These are phyloP conservation scores for Cephus pulcher DNA, from an alignment of 2,888 invertebrate genomes.

Conservation along the genomic window DNA sequence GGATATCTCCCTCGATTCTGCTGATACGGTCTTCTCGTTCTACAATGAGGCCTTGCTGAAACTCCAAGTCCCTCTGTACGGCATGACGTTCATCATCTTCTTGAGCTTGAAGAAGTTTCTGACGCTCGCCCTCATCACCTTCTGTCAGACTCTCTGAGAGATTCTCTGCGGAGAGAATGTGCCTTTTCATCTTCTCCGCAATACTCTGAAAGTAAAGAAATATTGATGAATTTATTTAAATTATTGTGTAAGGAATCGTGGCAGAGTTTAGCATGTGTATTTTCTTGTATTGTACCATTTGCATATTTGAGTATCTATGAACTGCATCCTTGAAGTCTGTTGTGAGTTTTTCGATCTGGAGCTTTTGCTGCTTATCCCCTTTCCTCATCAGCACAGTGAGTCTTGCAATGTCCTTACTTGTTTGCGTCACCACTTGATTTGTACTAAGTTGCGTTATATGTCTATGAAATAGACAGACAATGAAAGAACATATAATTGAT, in stretches of 20 bases:
- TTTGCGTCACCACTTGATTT: slow-evolving; percentile 79
- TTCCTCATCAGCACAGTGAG: slow-evolving; percentile 77
- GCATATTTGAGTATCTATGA: slow-evolving; percentile 80
- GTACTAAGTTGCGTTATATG: slow-evolving; percentile 81
- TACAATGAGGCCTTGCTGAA: slow-evolving; percentile 82
- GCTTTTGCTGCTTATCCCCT: slow-evolving; percentile 82
- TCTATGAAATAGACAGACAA: slow-evolving; percentile 64
- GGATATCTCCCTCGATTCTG: slow-evolving; percentile 83
- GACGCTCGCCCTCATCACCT: slow-evolving; percentile 50
- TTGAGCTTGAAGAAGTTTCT: slow-evolving; percentile 53
- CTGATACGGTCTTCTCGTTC: slow-evolving; percentile 85
- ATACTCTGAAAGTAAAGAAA: slow-evolving; percentile 44
- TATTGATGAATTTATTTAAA: not conserved
- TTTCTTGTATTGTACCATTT: slow-evolving; percentile 73
- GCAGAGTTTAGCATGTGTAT: not conserved
- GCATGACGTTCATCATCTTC: slow-evolving; percentile 50
- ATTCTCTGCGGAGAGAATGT: slow-evolving; percentile 52
- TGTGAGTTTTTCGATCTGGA: slow-evolving; percentile 86
- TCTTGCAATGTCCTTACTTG: slow-evolving; percentile 79
- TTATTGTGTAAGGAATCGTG: not conserved
- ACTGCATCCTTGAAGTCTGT: slow-evolving; percentile 85
- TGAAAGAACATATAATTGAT: not conserved
- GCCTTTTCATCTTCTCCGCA: slow-evolving; percentile 60
- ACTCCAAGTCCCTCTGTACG: slow-evolving; percentile 72
- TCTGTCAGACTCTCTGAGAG: slow-evolving; percentile 43